phyloP scores from a whole-genome alignment of 2,113 vertebrate genomes.

The Zosterops borbonicus region DNA sequence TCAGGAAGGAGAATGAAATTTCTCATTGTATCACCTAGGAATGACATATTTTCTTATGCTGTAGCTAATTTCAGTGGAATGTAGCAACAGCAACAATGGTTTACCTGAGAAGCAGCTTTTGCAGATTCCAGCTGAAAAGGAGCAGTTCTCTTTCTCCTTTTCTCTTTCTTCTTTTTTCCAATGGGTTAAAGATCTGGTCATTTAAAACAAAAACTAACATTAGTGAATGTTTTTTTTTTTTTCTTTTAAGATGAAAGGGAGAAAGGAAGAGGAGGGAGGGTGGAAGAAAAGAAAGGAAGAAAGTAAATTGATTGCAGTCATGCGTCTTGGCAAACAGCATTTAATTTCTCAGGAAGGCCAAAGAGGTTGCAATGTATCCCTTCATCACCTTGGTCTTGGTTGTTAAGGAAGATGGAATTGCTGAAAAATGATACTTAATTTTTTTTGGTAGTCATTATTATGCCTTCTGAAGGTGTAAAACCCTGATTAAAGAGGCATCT shows the following conservation, averaged over 20 bases:
- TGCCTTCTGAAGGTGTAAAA: neutral
- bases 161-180: neutral
- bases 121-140: neutral
- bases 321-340: neutral
- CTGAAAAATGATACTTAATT: neutral
- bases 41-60: neutral
- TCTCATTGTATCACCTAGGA: neutral
- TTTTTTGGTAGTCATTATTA: neutral
- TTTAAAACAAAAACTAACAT: neutral
- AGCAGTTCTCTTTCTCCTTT: neutral
- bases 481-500: neutral
- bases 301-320: neutral
- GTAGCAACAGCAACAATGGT: neutral
- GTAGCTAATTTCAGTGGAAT: neutral
- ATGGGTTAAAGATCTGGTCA: neutral
- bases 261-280: neutral
- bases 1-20: neutral
- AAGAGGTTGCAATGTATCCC: neutral
- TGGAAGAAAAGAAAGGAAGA: neutral
- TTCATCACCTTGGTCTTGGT: neutral
- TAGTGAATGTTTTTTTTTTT: neutral
- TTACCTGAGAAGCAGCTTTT: neutral
- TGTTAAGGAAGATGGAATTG: neutral
- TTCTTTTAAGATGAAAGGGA: neutral
- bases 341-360: neutral